Percentiles rank a stretch among this genome's conserved stretches.
Conservation (phyloP, 1,140 invertebrate species). For the Phortica variegata region DNA sequence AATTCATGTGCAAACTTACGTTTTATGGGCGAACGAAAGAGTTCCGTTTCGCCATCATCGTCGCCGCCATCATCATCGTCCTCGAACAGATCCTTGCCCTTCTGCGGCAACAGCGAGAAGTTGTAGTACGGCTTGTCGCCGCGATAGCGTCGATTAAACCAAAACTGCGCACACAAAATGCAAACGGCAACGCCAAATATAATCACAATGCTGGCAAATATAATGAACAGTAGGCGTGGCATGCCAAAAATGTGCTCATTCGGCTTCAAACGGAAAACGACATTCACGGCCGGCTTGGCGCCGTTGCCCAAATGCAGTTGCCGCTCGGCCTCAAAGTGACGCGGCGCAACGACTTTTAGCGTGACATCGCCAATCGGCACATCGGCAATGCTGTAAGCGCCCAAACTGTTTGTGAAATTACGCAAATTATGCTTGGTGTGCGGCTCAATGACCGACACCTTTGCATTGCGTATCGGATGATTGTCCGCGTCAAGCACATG, state of each 20-base stretch:
- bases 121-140: slow-evolving; percentile 48
- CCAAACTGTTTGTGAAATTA: slow-evolving; percentile 59
- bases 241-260: slow-evolving; percentile 71
- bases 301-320: slow-evolving; percentile 58
- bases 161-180: slow-evolving; percentile 45
- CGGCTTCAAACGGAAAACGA: slow-evolving; percentile 68
- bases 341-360: slow-evolving; percentile 61
- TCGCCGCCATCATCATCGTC: slow-evolving; percentile 58
- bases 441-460: slow-evolving; percentile 57
- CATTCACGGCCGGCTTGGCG: slow-evolving; percentile 55
- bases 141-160: slow-evolving; percentile 44
- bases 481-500: slow-evolving; percentile 62
- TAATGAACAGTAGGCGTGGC: slow-evolving; percentile 71
- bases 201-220: slow-evolving; percentile 63
- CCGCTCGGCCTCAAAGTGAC: slow-evolving; percentile 61
- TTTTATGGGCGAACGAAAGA: slow-evolving; percentile 63
- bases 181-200: slow-evolving; percentile 40
- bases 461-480: slow-evolving; percentile 63
- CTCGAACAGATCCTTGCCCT: slow-evolving; percentile 46
- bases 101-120: slow-evolving; percentile 57
- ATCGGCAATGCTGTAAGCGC: slow-evolving; percentile 61
- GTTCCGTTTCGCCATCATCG: slow-evolving; percentile 64
- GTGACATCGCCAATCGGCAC: slow-evolving; percentile 62
- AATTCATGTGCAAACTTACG: slow-evolving; percentile 56
- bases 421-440: slow-evolving; percentile 43